Evolutionary conservation across 2,888 invertebrate genomes (phyloP).

Genomic region (Ectemnius continuus): DNA sequence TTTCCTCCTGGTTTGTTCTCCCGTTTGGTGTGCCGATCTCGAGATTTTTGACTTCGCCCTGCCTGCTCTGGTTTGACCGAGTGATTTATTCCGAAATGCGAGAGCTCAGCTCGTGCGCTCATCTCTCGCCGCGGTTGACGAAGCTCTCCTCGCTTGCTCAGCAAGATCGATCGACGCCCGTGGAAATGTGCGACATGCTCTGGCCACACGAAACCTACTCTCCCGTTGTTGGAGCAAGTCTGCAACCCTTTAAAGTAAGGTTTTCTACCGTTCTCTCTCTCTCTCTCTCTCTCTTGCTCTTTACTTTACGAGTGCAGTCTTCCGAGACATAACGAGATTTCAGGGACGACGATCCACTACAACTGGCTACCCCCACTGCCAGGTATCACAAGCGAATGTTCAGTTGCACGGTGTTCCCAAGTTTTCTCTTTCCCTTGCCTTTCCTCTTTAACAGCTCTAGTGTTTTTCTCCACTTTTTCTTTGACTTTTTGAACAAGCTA

Average conservation of each 20-base stretch:
- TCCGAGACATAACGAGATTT: slow-evolving; percentile 45
- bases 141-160: slow-evolving; percentile 16
- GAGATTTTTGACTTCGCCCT: slow-evolving; percentile 41
- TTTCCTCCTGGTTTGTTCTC: not conserved
- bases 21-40: slow-evolving; percentile 50
- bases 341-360: slow-evolving; percentile 55
- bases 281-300: slow-evolving; percentile 8
- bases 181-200: slow-evolving; percentile 14
- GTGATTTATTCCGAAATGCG: slow-evolving; percentile 5
- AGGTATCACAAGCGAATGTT: slow-evolving; percentile 64
- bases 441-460: slow-evolving; percentile 38
- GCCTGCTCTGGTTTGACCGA: slow-evolving; percentile 48
- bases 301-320: slow-evolving; percentile 10
- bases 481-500: slow-evolving; percentile 36
- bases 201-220: not conserved
- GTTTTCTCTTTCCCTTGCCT: slow-evolving; percentile 48
- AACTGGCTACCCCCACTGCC: slow-evolving; percentile 69
- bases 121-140: not conserved
- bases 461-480: slow-evolving; percentile 13
- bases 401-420: slow-evolving; percentile 73
- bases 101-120: not conserved
- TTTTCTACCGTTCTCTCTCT: not conserved
- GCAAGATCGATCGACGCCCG: slow-evolving; percentile 21
- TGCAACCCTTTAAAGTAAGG: not conserved
- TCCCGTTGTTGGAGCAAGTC: not conserved